Evolutionary conservation across 2,888 invertebrate species (phyloP).

Genomic region (Lasiommata megera): DNA sequence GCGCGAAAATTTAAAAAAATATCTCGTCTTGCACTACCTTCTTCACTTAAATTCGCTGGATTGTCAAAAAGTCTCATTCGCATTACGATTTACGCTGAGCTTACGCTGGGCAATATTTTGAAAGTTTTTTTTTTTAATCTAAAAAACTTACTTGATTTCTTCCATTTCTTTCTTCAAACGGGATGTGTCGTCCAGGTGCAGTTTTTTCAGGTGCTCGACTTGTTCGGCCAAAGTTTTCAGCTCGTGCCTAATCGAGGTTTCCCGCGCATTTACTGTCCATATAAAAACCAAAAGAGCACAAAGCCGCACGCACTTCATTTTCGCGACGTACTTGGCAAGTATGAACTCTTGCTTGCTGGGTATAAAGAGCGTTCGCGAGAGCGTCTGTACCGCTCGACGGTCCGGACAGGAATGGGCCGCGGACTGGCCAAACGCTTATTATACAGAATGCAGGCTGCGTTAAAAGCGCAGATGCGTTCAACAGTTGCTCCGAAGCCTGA

Average conservation of each 20-base stretch:
- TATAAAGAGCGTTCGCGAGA: slow-evolving; percentile 13
- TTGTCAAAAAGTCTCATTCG: no score
- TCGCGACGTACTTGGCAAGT: slow-evolving; percentile 45
- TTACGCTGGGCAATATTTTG: no score
- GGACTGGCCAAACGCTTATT: slow-evolving; percentile 39
- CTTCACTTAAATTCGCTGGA: background rate
- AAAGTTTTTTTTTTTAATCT: no score
- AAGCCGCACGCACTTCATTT: slow-evolving; percentile 53
- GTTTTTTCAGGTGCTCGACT: slow-evolving; percentile 50
- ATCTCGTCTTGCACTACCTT: no score
- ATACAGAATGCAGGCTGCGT: slow-evolving; percentile 40
- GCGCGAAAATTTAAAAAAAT: no score
- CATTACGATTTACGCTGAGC: no score
- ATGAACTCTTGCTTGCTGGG: slow-evolving; percentile 13
- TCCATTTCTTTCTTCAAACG: slow-evolving; percentile 56
- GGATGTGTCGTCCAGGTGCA: slow-evolving; percentile 50
- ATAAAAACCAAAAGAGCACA: slow-evolving; percentile 45
- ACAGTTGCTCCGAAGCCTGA: slow-evolving; percentile 63
- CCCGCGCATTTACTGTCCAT: slow-evolving; percentile 44
- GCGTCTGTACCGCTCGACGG: slow-evolving; percentile 40
- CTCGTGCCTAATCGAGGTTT: slow-evolving; percentile 47
- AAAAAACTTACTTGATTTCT: slow-evolving; percentile 62
- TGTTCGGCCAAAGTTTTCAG: slow-evolving; percentile 51
- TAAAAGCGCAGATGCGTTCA: slow-evolving; percentile 67
- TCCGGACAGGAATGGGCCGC: slow-evolving; percentile 49